Base-by-base conservation (phyloP, 2,113 vertebrate species). In the Pterocles orientalis region DNA sequence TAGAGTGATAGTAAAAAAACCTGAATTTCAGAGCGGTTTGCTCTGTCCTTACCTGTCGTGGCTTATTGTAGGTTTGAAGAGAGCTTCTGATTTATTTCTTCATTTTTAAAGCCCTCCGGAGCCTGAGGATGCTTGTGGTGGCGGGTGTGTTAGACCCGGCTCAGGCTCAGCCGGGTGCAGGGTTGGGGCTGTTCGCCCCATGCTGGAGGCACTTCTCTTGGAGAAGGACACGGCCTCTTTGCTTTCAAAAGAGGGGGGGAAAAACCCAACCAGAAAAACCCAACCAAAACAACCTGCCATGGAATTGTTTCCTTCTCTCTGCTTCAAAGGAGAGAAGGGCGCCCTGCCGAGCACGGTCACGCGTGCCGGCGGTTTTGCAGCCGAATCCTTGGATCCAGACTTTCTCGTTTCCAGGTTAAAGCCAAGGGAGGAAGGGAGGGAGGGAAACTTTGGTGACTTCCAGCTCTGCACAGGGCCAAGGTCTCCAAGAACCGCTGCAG, bases 21-120 rank as follows among this genome's bases (percentile, higher is more conserved):
- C 58, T 88, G 90, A 79, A 61, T 92, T 94, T 95, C 82, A 18
- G 88, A 85, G 54, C 0, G 0, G 33, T 69, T 91, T 93, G 78
- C 61, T 72, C 70, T 76, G 78, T 78, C 77, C 53, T 62, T 78
- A 36, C 69, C 64, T 93, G 92, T 36, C 3, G 2, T 21, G 84
- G 72, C 77, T 86, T 17, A 4, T 4, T 50, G 48, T 11, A 3
- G 77, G 66, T 86, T 89, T 86, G 56, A 69, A 66, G 77, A 10
- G 57, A 86, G 39, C 18, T 83, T 11, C 68, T 94, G 73, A 65
- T 78, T 76, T 53, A 87, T 73, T 82, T 82, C 54, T 90, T 60
- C 10, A 1, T 78, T 82, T 79, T 21, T 2, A 16, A 68, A 60
- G n/a, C 60, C 82, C 57, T 50, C 24, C 0, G 2, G 61, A 82